A percentile compares a stretch with the other conserved stretches of the same genome.
Conservation (phyloP, 2,888 invertebrate species). For the Molanna angustata region DNA sequence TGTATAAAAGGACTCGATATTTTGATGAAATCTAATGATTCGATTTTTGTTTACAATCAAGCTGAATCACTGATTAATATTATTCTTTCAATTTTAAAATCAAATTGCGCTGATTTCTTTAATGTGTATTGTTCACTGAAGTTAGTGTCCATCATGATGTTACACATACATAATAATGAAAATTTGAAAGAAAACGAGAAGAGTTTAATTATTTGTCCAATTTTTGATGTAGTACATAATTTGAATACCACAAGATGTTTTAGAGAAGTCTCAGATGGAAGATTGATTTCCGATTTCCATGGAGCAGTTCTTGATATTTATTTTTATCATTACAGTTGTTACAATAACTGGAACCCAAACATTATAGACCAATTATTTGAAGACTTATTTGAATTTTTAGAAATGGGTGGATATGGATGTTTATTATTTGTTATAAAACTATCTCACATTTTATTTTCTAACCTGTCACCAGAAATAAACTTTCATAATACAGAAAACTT, state of each 20-base stretch:
- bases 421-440: conserved; percentile 46
- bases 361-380: conserved; percentile 36
- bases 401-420: conserved; percentile 52
- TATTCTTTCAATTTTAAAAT: neutral
- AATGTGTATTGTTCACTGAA: conserved; percentile 23
- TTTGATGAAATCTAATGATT: neutral
- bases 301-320: conserved; percentile 43
- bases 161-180: conserved; percentile 15
- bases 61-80: conserved; percentile 1
- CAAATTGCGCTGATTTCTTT: neutral
- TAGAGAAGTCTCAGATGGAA: conserved; percentile 12
- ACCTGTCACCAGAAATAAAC: conserved; percentile 32
- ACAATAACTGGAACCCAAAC: conserved; percentile 27
- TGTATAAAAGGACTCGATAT: conserved; percentile 13
- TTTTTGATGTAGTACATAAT: conserved; percentile 3
- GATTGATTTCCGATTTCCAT: conserved; percentile 37
- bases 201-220: conserved; percentile 1
- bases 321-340: conserved; percentile 35
- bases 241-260: neutral
- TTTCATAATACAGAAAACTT: conserved; percentile 36
- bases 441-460: conserved; percentile 40
- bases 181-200: conserved; percentile 7
- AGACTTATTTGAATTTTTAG: conserved; percentile 42
- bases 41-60: neutral
- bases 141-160: conserved; percentile 13